Conservation (phyloP, 1,140 invertebrate genomes). For the Leptopilina clavipes region DNA sequence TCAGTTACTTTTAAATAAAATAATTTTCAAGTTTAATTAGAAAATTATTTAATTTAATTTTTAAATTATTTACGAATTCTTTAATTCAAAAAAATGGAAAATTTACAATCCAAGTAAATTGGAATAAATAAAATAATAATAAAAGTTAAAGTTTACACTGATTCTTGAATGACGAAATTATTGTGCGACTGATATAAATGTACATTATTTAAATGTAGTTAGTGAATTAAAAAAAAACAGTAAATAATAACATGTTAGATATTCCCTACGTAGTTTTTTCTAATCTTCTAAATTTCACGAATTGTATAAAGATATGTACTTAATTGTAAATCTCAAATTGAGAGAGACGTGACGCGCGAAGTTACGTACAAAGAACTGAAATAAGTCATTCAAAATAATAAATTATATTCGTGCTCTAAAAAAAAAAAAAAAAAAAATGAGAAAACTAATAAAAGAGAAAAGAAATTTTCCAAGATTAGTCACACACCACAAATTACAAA, state of each 20-base stretch:
- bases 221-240: background rate
- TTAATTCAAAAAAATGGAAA: too few relatives aligned
- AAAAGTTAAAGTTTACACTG: background rate
- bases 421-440: background rate
- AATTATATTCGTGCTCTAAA: background rate
- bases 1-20: too few relatives aligned
- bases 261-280: constrained; percentile 17
- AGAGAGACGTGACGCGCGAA: background rate
- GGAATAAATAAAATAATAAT: background rate
- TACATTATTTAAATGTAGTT: constrained; percentile 6
- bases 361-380: background rate
- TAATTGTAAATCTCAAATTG: constrained; percentile 17
- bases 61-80: too few relatives aligned
- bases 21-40: too few relatives aligned
- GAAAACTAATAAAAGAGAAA: background rate
- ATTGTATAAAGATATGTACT: constrained; percentile 20
- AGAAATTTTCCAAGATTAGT: background rate
- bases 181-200: constrained; percentile 27
- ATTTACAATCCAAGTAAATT: background rate
- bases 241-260: background rate
- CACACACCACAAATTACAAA: background rate
- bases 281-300: constrained; percentile 23
- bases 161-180: constrained; percentile 30
- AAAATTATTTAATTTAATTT: too few relatives aligned
- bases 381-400: background rate